Evolutionary conservation across 2,113 vertebrate species (phyloP).

Genomic region (Cygnus atratus): DNA sequence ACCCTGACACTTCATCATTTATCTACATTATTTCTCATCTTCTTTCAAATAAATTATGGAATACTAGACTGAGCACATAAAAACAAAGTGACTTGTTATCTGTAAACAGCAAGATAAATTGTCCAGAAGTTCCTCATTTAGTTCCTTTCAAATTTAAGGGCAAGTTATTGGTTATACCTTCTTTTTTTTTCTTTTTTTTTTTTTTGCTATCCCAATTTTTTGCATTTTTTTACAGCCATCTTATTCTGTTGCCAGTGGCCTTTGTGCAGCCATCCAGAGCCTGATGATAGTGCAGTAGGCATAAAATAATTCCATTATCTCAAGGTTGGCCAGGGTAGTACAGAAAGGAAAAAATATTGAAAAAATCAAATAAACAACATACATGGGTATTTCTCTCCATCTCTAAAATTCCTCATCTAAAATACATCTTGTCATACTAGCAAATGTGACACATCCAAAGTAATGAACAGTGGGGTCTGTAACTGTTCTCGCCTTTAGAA

Average conservation of each 20-base stretch:
- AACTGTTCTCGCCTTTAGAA: constrained; percentile 36
- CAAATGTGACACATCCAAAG: constrained; percentile 79
- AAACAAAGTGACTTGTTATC: constrained; percentile 91
- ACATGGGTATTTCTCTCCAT: constrained; percentile 69
- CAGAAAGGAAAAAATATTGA: neutral
- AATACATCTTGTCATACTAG: constrained; percentile 77
- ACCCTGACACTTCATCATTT: constrained; percentile 92
- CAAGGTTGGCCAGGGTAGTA: constrained; percentile 72
- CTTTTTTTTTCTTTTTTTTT: constrained; percentile 68
- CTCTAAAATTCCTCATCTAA: constrained; percentile 64
- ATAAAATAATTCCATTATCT: constrained; percentile 84
- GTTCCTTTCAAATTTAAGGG: constrained; percentile 83
- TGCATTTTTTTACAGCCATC: constrained; percentile 81
- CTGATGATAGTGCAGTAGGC: constrained; percentile 76
- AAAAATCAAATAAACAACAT: constrained; percentile 76
- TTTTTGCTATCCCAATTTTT: constrained; percentile 60
- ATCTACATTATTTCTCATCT: constrained; percentile 94
- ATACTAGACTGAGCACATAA: constrained; percentile 90
- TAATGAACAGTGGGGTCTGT: constrained; percentile 70
- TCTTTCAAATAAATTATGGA: constrained; percentile 91
- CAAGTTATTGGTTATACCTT: constrained; percentile 81
- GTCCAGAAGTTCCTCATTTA: constrained; percentile 86
- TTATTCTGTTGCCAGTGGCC: constrained; percentile 82
- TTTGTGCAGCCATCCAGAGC: constrained; percentile 79
- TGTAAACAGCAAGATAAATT: constrained; percentile 91